Evolutionary conservation across 2,888 invertebrate genomes (phyloP), one percentile per base, ranked within the genome.

Genomic region (Drosophila lutescens): DNA sequence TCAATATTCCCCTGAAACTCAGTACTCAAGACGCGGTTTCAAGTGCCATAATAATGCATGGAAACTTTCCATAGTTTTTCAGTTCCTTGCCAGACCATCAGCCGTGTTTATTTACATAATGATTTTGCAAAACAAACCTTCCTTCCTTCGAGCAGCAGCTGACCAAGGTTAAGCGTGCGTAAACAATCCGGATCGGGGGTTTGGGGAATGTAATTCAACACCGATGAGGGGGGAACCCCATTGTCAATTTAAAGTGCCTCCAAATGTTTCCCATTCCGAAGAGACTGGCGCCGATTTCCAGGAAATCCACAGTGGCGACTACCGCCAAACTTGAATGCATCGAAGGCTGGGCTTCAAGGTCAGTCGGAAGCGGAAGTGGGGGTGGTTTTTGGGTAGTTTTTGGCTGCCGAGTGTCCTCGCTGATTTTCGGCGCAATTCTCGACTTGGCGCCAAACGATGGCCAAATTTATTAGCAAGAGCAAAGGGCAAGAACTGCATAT

Each of bases 61-160:
- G 15, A 70, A 69, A 70, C 44, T 71, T 81, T 86, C 82, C 73
- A 66, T 30, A 40, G 50, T 26, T 20, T 23, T 44, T 7, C 26
- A 20, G 44, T n/a, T n/a, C n/a, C n/a, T n/a, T n/a, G n/a, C 17
- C 20, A 15, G 66, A 15, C 6, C 44, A 55, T 57, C 41, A 46
- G 34, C 49, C 53, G 57, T 44, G 59, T 58, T 61, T 82, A 71
- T 79, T 74, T 79, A 75, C 59, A 75, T 67, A 72, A 85, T 57
- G 49, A 38, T 63, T 36, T 49, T 58, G 66, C 41, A 58, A 60
- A 72, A 59, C 44, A 74, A 66, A 59, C 65, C 15, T 32, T 34
- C 30, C 20, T 43, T 40, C 30, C 20, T 38, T 34, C 4, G 38
- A 56, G 26, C n/a, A 30, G 46, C 26, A 46, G 46, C 26, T 46